phyloP scores from a whole-genome alignment of 2,888 invertebrate genomes.

The Ochlodes sylvanus region DNA sequence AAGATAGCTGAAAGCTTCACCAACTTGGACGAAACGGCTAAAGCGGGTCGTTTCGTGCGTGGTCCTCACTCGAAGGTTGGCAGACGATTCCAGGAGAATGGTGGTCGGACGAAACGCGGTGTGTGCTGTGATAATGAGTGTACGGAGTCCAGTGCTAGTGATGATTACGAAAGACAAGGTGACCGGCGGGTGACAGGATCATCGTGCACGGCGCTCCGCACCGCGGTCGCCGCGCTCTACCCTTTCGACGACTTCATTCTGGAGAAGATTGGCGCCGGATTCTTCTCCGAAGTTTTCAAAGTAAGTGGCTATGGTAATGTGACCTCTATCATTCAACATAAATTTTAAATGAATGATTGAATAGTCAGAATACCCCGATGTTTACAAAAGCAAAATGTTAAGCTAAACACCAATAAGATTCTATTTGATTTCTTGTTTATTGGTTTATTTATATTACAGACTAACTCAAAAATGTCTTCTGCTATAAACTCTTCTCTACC shows the following conservation, averaged over 20 bases:
- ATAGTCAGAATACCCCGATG: not conserved
- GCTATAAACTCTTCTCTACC: not conserved
- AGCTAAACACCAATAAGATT: not conserved
- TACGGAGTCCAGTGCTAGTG: conserved; percentile 82
- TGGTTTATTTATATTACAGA: not conserved
- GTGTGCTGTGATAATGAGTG: conserved; percentile 76
- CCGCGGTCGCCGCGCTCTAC: conserved; percentile 96
- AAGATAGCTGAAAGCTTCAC: conserved; percentile 84
- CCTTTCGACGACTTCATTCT: conserved; percentile 96
- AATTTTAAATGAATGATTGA: not conserved
- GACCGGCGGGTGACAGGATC: conserved; percentile 78
- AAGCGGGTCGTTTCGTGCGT: conserved; percentile 75
- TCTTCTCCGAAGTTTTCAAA: conserved; percentile 99
- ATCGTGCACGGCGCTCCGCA: conserved; percentile 95
- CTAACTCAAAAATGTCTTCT: not conserved
- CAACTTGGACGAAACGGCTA: conserved; percentile 79
- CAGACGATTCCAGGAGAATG: conserved; percentile 64
- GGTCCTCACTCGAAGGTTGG: conserved; percentile 76
- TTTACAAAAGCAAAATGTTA: not conserved
- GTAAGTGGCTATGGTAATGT: conserved; percentile 82
- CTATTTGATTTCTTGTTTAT: not conserved
- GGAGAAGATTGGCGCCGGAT: conserved; percentile 97
- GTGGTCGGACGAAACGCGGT: conserved; percentile 67
- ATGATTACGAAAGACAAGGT: conserved; percentile 72
- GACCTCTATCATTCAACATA: not conserved